Evolutionary conservation across 2,113 vertebrate genomes (phyloP).

Genomic region (mouse (Mus musculus)): DNA sequence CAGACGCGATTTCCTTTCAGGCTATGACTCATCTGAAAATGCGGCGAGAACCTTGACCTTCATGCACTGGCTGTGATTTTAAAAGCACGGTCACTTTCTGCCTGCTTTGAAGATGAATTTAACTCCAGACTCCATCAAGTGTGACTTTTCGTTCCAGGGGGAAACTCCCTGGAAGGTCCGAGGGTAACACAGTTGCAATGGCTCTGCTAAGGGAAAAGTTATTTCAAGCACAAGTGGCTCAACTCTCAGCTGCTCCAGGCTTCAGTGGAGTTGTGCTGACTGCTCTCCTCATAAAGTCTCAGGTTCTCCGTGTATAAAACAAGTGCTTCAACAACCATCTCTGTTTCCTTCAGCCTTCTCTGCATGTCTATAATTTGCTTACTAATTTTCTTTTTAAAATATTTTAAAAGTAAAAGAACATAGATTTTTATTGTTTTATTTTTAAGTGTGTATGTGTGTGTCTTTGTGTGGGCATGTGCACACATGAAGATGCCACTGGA

Average conservation of each 20-base stretch:
- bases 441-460: not conserved
- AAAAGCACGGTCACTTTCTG: not conserved
- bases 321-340: no score
- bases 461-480: not conserved
- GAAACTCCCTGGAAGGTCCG: not conserved
- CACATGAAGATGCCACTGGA: no score
- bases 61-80: slow-evolving; percentile 28
- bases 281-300: not conserved
- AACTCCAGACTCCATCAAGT: not conserved
- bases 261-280: no score
- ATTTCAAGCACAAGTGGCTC: not conserved
- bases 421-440: not conserved
- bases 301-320: not conserved
- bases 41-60: slow-evolving; percentile 32
- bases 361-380: not conserved
- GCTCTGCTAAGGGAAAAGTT: not conserved
- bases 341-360: not conserved
- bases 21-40: slow-evolving; percentile 18
- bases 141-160: not conserved
- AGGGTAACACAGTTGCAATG: not conserved
- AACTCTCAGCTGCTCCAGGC: no score
- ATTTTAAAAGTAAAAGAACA: not conserved
- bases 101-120: slow-evolving; percentile 33
- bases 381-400: not conserved
- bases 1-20: not conserved